Percentiles rank a stretch among this genome's conserved stretches.
Conservation (phyloP, 2,888 invertebrate genomes). For the Orgyia antiqua region DNA sequence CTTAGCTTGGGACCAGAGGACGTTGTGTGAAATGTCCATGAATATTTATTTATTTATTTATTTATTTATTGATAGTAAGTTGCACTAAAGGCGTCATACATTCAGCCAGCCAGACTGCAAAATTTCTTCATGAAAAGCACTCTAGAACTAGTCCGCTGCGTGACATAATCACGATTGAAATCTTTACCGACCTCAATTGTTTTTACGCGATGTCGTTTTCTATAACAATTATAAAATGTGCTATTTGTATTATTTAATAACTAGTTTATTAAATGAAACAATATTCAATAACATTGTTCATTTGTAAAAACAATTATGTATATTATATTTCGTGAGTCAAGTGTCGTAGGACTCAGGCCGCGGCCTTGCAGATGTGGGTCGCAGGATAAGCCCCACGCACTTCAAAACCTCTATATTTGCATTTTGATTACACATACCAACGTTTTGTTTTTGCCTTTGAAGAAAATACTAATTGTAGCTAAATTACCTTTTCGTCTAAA, state of each 20-base stretch:
- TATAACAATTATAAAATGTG: conserved; percentile 6
- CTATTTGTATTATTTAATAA: no score
- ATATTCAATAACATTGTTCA: conserved; percentile 18
- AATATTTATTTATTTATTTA: no score
- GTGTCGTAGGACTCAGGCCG: conserved; percentile 42
- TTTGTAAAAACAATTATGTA: conserved; percentile 22
- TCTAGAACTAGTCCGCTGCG: background rate
- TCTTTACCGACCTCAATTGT: conserved; percentile 5
- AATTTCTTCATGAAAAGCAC: no score
- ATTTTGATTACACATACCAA: conserved; percentile 61
- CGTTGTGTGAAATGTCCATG: no score
- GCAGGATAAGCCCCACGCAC: conserved; percentile 64
- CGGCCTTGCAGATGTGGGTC: conserved; percentile 74
- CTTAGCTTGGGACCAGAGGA: no score
- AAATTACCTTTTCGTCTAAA: conserved; percentile 43
- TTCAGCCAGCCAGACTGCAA: no score
- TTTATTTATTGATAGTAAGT: no score
- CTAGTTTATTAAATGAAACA: conserved; percentile 18
- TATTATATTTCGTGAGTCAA: conserved; percentile 22
- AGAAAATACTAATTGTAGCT: conserved; percentile 50
- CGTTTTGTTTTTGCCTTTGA: conserved; percentile 41
- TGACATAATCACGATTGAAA: conserved; percentile 3
- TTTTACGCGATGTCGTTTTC: conserved; percentile 1
- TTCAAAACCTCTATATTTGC: conserved; percentile 52
- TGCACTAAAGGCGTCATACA: no score